Evolutionary conservation across 2,888 invertebrate species (phyloP).

Genomic region (Lissonota sp.): DNA sequence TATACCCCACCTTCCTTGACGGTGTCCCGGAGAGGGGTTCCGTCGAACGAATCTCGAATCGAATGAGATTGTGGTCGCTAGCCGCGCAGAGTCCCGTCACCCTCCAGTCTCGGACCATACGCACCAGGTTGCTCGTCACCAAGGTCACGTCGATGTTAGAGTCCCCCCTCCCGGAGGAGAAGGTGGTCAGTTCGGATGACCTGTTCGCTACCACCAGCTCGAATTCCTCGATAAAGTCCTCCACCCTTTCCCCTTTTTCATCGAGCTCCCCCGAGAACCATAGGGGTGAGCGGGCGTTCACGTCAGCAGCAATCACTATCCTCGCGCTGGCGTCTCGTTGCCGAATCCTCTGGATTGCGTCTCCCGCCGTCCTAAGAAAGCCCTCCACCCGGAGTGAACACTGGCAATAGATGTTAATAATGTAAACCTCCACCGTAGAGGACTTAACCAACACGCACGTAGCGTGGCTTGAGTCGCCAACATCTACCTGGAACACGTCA

Average conservation of each 20-base stretch:
- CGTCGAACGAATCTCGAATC: not conserved
- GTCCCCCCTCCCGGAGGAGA: not conserved
- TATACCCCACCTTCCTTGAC: not conserved
- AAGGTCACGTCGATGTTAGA: conserved; percentile 54
- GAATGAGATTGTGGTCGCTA: not conserved
- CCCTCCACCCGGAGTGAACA: conserved; percentile 21
- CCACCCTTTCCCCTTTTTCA: not conserved
- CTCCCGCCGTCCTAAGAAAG: not conserved
- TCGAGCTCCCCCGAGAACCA: too few species aligned
- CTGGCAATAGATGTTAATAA: conserved; percentile 48
- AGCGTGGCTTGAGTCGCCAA: conserved; percentile 11
- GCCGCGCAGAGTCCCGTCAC: not conserved
- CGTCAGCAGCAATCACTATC: too few species aligned
- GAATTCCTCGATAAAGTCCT: conserved; percentile 35
- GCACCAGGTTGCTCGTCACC: not conserved
- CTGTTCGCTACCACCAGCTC: conserved; percentile 13
- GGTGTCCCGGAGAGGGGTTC: too few species aligned
- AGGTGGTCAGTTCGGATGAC: not conserved
- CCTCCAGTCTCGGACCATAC: not conserved
- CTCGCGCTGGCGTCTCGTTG: too few species aligned
- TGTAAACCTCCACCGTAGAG: not conserved
- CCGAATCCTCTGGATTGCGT: too few species aligned
- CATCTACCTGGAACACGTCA: conserved; percentile 9
- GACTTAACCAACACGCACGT: not conserved
- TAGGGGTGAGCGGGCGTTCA: too few species aligned